These are phyloP conservation scores for Globodera rostochiensis DNA, from an alignment of 1,140 invertebrate genomes.

Conservation along the genomic window DNA sequence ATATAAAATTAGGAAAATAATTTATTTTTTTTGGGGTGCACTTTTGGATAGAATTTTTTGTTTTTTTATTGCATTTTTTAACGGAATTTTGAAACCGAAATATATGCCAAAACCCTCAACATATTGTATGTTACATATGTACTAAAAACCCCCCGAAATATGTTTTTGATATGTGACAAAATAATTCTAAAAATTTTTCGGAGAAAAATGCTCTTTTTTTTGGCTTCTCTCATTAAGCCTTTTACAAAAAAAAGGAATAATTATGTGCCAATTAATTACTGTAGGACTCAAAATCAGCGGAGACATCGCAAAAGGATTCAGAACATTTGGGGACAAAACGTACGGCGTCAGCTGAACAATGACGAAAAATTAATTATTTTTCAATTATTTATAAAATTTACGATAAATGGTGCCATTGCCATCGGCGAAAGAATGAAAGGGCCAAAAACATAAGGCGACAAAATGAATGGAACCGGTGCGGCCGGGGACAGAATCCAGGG, in stretches of 20 bases:
- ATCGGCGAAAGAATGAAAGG: constrained; percentile 49
- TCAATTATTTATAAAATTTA: constrained; percentile 23
- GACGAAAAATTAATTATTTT: constrained; percentile 3
- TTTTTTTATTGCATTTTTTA: no score
- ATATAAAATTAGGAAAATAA: no score
- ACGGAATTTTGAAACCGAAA: no score
- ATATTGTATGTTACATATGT: no score
- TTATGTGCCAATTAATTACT: constrained; percentile 8
- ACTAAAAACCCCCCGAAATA: no score
- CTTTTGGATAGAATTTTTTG: no score
- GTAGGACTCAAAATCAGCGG: constrained; percentile 53
- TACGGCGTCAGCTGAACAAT: constrained; percentile 42
- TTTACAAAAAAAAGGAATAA: no score
- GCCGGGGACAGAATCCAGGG: constrained; percentile 49
- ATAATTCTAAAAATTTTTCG: constrained; percentile 1
- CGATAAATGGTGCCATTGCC: constrained; percentile 60
- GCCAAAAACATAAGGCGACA: constrained; percentile 35
- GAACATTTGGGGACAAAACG: constrained; percentile 58
- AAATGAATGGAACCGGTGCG: constrained; percentile 45
- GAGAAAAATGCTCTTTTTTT: not conserved
- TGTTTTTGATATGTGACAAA: constrained; percentile 23
- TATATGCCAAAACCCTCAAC: no score
- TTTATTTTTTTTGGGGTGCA: no score
- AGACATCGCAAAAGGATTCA: constrained; percentile 57
- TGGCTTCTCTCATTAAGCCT: no score